Base-by-base conservation (phyloP, 2,113 vertebrate species). In the Nestor notabilis region DNA sequence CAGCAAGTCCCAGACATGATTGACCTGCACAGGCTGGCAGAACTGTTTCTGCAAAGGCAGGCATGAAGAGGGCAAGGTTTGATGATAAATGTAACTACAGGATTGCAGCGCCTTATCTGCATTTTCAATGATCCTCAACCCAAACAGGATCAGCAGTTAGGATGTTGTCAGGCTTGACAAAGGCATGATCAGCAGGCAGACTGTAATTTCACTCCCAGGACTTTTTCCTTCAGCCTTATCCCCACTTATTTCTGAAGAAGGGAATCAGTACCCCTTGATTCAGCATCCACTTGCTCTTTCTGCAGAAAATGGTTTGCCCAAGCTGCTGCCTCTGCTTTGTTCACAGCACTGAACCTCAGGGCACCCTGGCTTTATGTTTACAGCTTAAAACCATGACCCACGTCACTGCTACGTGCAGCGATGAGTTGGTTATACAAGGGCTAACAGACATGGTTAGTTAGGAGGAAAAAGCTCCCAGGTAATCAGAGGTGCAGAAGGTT, bases 291-390 rank as follows among this genome's bases (percentile, higher is more conserved):
- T 49, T 1, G 1, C 27, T 72, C 80, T 47, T 41, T 17, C 69
- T 79, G 44, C 13, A 16, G 52, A 56, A 90, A 91, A 81, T 10
- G 25, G 10, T 76, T 89, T 63, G 9, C 7, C 79, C 76, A 20
- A 82, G 64, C 72, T 2, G 0, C 50, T 65, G 71, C 56, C 72
- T 92, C 50, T 55, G 60, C 82, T 93, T 94, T 93, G 89, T 72
- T 82, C 74, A 35, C 69, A 85, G 65, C 56, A 4, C n/a, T 56
- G 81, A n/a, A 91, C 93, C 84, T 46, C n/a, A 9, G 93, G 91
- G 96, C 89, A 94, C 78, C 44, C 77, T 72, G 74, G 44, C 41
- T 95, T 82, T 91, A 44, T 77, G 87, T 93, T 89, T 79, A 16
- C 87, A 72, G 37, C 84, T 93, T 83, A 76, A 95, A 95, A 21